These are phyloP conservation scores for Dendroctonus ponderosae DNA, from an alignment of 1,140 invertebrate genomes.

Conservation along the genomic window DNA sequence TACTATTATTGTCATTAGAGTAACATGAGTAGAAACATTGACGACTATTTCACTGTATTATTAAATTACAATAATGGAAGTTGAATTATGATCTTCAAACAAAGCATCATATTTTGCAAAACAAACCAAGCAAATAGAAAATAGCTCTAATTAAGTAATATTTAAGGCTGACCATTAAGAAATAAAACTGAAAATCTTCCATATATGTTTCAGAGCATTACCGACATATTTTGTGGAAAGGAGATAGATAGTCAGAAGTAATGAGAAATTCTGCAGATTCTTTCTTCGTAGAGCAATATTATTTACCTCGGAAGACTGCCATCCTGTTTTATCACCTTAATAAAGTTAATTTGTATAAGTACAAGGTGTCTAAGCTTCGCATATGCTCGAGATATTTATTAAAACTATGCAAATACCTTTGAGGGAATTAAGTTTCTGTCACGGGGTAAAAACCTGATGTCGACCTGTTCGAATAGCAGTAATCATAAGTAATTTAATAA, in stretches of 20 bases:
- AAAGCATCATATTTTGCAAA: too few relatives aligned
- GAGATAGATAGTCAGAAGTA: neutral
- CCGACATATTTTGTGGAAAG: neutral
- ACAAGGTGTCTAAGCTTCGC: neutral
- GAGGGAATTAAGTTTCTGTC: too few relatives aligned
- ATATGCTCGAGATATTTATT: neutral
- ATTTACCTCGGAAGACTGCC: neutral
- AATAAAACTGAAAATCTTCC: conserved; percentile 3
- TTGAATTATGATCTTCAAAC: too few relatives aligned
- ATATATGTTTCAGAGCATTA: neutral
- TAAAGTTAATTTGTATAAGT: neutral
- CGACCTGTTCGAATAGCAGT: too few relatives aligned
- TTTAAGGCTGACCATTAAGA: neutral
- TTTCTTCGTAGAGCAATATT: neutral
- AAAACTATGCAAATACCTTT: too few relatives aligned
- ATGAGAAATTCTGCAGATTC: neutral
- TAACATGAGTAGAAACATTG: too few relatives aligned
- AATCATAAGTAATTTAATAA: neutral
- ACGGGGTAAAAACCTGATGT: too few relatives aligned
- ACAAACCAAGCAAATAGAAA: neutral
- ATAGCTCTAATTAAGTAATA: neutral
- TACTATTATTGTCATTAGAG: too few relatives aligned
- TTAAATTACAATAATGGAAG: too few relatives aligned
- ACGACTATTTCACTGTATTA: too few relatives aligned
- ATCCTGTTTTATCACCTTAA: neutral